A percentile compares a stretch with the other conserved stretches of the same genome.
Conservation (phyloP, 2,797 vertebrate genomes). For the Merluccius polli region DNA sequence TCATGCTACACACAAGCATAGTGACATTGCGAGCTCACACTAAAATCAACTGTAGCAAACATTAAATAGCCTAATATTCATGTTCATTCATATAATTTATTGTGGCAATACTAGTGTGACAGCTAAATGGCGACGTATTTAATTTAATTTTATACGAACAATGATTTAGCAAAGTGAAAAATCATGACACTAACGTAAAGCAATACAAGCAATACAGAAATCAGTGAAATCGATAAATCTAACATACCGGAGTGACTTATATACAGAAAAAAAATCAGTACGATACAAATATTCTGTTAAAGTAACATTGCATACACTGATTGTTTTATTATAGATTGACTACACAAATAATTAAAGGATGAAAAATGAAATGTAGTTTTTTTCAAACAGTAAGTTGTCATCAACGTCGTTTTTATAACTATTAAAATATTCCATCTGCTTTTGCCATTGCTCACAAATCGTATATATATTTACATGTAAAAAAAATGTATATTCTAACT, state of each 20-base stretch:
- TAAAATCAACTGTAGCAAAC: conserved; percentile 58
- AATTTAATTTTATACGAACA: neutral
- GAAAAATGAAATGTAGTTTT: neutral
- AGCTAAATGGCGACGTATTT: neutral
- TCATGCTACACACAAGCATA: conserved; percentile 22
- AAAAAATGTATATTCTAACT: conserved; percentile 33
- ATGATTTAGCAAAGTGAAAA: conserved; percentile 6
- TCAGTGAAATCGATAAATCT: neutral
- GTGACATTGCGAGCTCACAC: conserved; percentile 41
- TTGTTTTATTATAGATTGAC: conserved; percentile 34
- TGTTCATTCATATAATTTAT: conserved; percentile 48
- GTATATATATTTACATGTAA: conserved; percentile 14
- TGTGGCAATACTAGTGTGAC: conserved; percentile 40
- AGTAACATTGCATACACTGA: neutral
- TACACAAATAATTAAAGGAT: conserved; percentile 27
- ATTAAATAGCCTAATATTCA: conserved; percentile 32
- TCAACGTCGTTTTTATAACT: conserved; percentile 19
- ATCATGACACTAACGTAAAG: conserved; percentile 25
- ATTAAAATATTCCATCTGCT: conserved; percentile 25
- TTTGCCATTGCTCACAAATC: conserved; percentile 36
- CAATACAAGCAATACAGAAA: conserved; percentile 26
- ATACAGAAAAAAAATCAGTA: neutral
- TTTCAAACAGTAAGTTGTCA: conserved; percentile 15
- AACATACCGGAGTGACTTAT: neutral
- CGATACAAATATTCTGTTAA: neutral